These are phyloP conservation scores for Drosophila tanythrix DNA, from an alignment of 2,888 invertebrate genomes.

Conservation along the genomic window DNA sequence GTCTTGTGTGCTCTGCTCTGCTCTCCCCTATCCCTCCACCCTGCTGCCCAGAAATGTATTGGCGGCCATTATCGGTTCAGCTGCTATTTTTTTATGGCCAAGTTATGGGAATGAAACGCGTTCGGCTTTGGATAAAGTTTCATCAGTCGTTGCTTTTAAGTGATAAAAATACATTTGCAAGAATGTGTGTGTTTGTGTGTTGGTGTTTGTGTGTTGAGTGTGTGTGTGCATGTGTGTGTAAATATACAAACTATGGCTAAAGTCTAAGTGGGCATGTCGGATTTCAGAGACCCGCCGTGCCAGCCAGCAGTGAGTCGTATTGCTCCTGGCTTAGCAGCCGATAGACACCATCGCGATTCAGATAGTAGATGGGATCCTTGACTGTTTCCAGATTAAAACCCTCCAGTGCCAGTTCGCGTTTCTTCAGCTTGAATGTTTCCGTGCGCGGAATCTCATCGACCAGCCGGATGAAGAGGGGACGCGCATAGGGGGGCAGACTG, in stretches of 20 bases:
- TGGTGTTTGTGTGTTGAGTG: not conserved
- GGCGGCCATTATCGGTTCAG: conserved; percentile 82
- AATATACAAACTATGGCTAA: conserved; percentile 29
- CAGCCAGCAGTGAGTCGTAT: conserved; percentile 86
- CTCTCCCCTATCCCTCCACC: not conserved
- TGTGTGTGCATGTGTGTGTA: conserved; percentile 13
- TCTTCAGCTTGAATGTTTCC: conserved; percentile 97
- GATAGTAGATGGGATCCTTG: conserved; percentile 91
- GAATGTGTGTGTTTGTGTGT: not conserved
- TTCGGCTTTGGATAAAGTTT: conserved; percentile 60
- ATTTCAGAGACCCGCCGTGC: conserved; percentile 86
- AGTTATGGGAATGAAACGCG: conserved; percentile 70
- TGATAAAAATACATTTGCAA: conserved; percentile 42
- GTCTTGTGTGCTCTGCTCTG: conserved; percentile 30
- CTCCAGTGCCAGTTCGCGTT: conserved; percentile 93
- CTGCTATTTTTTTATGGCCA: conserved; percentile 69
- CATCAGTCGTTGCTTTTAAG: conserved; percentile 61
- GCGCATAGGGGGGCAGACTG: conserved; percentile 93
- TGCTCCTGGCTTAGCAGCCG: conserved; percentile 85
- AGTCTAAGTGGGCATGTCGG: conserved; percentile 9
- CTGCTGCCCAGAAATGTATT: conserved; percentile 65
- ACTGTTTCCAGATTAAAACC: conserved; percentile 91
- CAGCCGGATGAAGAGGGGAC: conserved; percentile 94
- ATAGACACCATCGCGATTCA: conserved; percentile 86
- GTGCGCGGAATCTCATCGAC: conserved; percentile 92